Evolutionary conservation across 2,888 invertebrate genomes (phyloP), one percentile per base, ranked within the genome.

Genomic region (Macaria notata): DNA sequence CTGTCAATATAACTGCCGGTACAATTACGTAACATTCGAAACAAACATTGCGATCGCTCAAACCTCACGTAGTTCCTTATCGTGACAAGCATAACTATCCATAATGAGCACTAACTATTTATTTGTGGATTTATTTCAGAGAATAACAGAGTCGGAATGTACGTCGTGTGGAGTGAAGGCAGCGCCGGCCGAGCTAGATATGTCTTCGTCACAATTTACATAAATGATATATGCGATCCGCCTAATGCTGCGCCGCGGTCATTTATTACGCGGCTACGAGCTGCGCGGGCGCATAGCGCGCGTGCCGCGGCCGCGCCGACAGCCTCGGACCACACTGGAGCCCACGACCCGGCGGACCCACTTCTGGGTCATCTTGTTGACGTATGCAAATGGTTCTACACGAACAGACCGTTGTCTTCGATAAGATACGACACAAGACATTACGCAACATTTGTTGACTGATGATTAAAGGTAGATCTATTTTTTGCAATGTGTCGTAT

Each of bases 191-290:
- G 80, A 78, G 83, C 83, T 84, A 87, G 86, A 91, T 91, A 90
- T 89, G 88, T 91, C 91, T 91, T 91, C 91, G 91, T 91, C 91
- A 90, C 76, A 87, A 90, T 91, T 90, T 90, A 91, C 91, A 91
- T 90, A 90, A 90, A 91, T 91, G 91, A 91, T 91, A 77, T 87
- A 90, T 90, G 85, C 72, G 87, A 84, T 83, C 84, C 88, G 91
- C 88, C 91, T 90, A 91, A 90, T 90, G 78, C 84, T 70, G 81
- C 73, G 83, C 82, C 70, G 70, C 78, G 84, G 86, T 88, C 88
- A 91, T 91, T 91, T 91, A 89, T 90, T 82, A 91, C 81, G 78
- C 79, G 73, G 81, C 77, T 77, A 81, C 69, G 73, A 80, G 82
- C 72, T 78, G 75, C 71, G 66, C 72, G 66, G 78, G 73, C 82